Evolutionary conservation across 2,113 vertebrate species (phyloP).

Genomic region (Gulo gulo): DNA sequence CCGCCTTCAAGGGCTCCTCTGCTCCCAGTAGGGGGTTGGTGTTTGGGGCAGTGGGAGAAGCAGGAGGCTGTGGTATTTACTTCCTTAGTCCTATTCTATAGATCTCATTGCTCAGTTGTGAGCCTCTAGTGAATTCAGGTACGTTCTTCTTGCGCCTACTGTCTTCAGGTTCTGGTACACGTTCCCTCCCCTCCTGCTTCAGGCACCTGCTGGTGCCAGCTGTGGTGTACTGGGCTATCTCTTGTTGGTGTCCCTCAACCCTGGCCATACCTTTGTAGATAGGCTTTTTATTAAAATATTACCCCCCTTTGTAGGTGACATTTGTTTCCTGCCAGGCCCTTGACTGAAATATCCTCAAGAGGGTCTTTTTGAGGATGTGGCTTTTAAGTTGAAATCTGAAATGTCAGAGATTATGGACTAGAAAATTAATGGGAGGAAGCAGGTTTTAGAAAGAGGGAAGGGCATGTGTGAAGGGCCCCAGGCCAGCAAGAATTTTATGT

Average conservation of each 20-base stretch:
- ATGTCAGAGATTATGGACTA: constrained; percentile 20
- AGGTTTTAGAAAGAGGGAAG: constrained; percentile 16
- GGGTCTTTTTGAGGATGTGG: constrained; percentile 9
- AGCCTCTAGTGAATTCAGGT: background rate
- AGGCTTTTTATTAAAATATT: background rate
- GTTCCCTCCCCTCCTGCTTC: background rate
- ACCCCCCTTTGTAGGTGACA: background rate
- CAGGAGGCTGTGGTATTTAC: background rate
- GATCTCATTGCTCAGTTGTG: background rate
- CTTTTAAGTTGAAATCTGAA: constrained; percentile 17
- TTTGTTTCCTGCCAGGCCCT: background rate
- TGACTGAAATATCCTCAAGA: background rate
- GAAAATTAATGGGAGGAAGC: background rate
- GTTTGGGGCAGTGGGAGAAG: background rate
- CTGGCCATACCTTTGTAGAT: background rate
- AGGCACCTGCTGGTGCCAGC: background rate
- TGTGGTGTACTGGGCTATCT: fast-evolving
- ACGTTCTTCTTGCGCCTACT: background rate
- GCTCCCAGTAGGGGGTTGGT: background rate
- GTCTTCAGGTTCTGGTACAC: background rate
- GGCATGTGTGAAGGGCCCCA: background rate
- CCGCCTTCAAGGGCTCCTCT: background rate
- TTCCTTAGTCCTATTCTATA: background rate
- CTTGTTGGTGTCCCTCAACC: background rate
- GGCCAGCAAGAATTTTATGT: background rate